These are phyloP conservation scores for Panopea generosa DNA, from an alignment of 2,888 invertebrate species.

Conservation along the genomic window DNA sequence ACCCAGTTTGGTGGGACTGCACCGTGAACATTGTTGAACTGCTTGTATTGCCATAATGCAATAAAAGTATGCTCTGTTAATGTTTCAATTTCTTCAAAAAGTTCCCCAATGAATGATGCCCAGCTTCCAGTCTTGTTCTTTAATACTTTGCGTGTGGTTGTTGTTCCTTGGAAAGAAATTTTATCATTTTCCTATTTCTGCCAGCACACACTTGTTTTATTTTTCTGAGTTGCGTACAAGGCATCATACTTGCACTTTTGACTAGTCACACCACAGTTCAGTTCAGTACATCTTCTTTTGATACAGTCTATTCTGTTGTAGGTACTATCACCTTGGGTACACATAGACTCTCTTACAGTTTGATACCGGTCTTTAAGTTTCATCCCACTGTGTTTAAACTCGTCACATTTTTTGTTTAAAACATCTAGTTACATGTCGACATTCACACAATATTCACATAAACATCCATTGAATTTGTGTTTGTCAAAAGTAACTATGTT, in stretches of 20 bases:
- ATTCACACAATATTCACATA: conserved; percentile 40
- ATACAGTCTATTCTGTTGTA: conserved; percentile 11
- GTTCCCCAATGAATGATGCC: conserved; percentile 1
- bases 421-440: conserved; percentile 7
- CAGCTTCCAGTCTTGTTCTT: conserved; percentile 17
- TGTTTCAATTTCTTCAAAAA: conserved; percentile 14
- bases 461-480: conserved; percentile 12
- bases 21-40: not conserved
- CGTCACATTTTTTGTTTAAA: not conserved
- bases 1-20: conserved; percentile 17
- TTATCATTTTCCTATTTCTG: conserved; percentile 10
- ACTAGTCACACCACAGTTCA: conserved; percentile 13
- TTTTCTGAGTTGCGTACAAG: conserved; percentile 6
- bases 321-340: no score
- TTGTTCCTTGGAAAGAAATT: no score
- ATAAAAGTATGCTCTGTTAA: conserved; percentile 32
- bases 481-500: conserved; percentile 12
- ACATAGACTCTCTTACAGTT: no score
- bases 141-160: conserved; percentile 22
- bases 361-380: no score
- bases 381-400: no score
- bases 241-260: conserved; percentile 7
- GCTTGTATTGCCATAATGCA: conserved; percentile 26
- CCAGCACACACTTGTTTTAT: conserved; percentile 11
- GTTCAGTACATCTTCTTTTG: conserved; percentile 9